Conservation (phyloP, 1,140 invertebrate genomes). For the Eumaeus atala region DNA sequence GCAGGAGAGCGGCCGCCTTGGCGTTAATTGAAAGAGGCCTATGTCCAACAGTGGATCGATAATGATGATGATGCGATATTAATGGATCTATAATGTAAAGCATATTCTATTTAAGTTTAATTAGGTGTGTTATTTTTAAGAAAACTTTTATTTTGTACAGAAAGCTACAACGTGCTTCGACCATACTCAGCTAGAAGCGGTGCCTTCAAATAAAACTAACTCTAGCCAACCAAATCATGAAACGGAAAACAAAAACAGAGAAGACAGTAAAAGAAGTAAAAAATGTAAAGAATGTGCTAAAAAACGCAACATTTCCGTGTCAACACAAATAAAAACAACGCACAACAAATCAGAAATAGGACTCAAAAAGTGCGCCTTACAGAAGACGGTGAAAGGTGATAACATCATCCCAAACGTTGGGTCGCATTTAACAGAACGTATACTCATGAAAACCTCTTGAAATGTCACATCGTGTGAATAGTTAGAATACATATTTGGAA, state of each 20-base stretch:
- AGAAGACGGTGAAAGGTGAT: constrained; percentile 42
- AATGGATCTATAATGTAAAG: no score
- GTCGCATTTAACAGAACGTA: constrained; percentile 49
- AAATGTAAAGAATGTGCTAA: constrained; percentile 45
- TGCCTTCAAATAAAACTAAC: constrained; percentile 20
- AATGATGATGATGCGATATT: no score
- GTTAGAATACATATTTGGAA: constrained; percentile 21
- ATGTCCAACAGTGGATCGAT: no score
- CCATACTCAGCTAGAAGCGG: constrained; percentile 44
- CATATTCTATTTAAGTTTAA: constrained; percentile 11
- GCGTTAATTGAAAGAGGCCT: no score
- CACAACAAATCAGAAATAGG: constrained; percentile 66
- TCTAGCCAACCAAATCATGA: constrained; percentile 8
- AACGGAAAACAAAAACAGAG: constrained; percentile 17
- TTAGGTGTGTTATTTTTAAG: no score
- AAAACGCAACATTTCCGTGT: constrained; percentile 53
- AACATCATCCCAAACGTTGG: constrained; percentile 45
- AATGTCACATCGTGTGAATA: neutral
- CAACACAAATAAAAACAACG: constrained; percentile 57
- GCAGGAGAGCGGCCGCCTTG: no score
- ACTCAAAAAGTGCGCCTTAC: constrained; percentile 53
- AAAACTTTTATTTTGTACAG: constrained; percentile 31
- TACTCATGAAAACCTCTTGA: constrained; percentile 59
- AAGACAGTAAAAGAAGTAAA: constrained; percentile 30
- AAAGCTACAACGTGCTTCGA: constrained; percentile 64